These are phyloP conservation scores for Perccottus glenii DNA, from an alignment of 2,113 vertebrate species.

Conservation along the genomic window DNA sequence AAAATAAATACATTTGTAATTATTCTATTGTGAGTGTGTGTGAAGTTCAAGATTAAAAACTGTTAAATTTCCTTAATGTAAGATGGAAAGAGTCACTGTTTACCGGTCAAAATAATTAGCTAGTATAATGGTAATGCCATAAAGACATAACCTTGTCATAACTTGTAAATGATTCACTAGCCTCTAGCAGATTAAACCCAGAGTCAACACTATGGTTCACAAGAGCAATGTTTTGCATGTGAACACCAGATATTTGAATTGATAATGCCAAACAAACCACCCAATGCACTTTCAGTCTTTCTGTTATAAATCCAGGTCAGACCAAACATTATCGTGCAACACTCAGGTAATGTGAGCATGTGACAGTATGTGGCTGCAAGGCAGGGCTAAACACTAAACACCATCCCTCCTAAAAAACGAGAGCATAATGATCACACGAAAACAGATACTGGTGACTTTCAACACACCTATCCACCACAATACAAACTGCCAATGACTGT, in stretches of 20 bases:
- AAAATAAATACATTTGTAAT: no score
- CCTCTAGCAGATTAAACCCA: background rate
- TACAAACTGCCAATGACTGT: slow-evolving; percentile 24
- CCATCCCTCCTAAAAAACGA: slow-evolving; percentile 36
- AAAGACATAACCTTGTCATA: no score
- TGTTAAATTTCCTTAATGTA: no score
- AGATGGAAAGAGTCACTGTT: no score
- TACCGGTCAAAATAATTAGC: no score
- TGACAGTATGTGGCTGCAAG: slow-evolving; percentile 38
- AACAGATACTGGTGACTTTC: slow-evolving; percentile 50
- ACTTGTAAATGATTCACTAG: slow-evolving; percentile 5
- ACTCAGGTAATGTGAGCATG: slow-evolving; percentile 49
- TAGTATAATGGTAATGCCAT: no score
- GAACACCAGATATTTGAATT: slow-evolving; percentile 20
- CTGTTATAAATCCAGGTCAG: slow-evolving; percentile 24
- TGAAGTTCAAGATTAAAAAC: no score
- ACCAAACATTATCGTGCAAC: slow-evolving; percentile 24
- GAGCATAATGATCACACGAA: slow-evolving; percentile 45
- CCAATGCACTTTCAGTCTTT: slow-evolving; percentile 15
- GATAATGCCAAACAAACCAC: slow-evolving; percentile 41
- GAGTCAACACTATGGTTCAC: slow-evolving; percentile 1
- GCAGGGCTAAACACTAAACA: slow-evolving; percentile 51
- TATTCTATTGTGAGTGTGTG: no score
- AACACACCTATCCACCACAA: slow-evolving; percentile 29
- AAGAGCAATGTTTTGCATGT: slow-evolving; percentile 16